Evolutionary conservation across 2,888 invertebrate genomes (phyloP).

Genomic region (Mermis nigrescens): DNA sequence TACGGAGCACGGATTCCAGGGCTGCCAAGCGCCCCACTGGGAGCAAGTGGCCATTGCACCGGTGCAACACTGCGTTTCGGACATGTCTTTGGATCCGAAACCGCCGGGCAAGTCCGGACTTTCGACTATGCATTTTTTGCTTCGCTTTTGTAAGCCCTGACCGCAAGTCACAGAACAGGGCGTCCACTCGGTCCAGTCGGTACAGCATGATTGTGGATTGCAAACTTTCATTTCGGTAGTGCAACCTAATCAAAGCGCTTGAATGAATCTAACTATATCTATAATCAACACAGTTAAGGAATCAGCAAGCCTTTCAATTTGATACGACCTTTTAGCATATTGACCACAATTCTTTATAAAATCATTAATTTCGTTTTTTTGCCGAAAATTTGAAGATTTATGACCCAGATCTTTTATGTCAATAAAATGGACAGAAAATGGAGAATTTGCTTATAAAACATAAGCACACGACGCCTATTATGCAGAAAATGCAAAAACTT

Average conservation of each 20-base stretch:
- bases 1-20: neutral
- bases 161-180: slow-evolving; percentile 2
- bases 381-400: no score
- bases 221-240: neutral
- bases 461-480: no score
- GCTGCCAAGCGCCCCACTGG: neutral
- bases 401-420: no score
- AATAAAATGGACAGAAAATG: no score
- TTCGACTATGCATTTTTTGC: neutral
- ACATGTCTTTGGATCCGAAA: neutral
- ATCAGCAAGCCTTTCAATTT: no score
- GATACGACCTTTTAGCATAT: no score
- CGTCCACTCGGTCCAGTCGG: neutral
- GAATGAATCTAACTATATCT: no score
- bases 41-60: neutral
- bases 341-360: no score
- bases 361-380: no score
- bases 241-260: neutral
- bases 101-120: neutral
- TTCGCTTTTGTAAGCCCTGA: neutral
- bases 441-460: no score
- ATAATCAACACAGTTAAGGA: no score
- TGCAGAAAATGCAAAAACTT: no score
- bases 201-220: neutral
- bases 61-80: neutral